These are phyloP conservation scores for Atrichornis clamosus DNA, from an alignment of 2,113 vertebrate species.

Conservation along the genomic window DNA sequence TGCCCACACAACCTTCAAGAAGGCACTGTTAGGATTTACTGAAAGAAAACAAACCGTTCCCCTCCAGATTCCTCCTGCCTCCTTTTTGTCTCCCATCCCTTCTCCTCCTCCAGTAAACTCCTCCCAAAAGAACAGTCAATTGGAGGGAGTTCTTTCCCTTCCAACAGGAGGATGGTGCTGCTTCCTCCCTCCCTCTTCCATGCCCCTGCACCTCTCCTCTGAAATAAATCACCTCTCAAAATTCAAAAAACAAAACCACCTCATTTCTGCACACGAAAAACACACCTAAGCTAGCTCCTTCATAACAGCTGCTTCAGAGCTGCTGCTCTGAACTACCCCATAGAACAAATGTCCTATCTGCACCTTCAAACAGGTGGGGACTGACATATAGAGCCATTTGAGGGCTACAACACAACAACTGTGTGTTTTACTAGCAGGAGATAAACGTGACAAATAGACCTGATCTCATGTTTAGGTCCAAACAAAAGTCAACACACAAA, in stretches of 20 bases:
- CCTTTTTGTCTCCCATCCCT: neutral
- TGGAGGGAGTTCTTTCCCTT: neutral
- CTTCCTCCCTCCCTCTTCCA: neutral
- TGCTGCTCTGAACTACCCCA: neutral
- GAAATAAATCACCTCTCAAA: neutral
- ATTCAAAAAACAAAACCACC: neutral
- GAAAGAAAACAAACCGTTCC: neutral
- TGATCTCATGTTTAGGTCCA: neutral
- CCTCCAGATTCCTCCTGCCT: neutral
- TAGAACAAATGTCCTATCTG: neutral
- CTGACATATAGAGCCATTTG: neutral
- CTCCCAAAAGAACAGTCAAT: neutral
- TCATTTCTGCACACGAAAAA: neutral
- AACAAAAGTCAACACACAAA: neutral
- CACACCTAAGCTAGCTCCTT: neutral
- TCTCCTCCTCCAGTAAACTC: neutral
- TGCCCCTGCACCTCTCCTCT: neutral
- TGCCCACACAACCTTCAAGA: neutral
- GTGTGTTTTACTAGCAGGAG: neutral
- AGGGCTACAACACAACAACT: neutral
- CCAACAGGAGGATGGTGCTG: neutral
- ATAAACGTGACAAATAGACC: neutral
- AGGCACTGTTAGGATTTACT: neutral
- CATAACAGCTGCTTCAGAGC: neutral
- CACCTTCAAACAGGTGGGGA: neutral